Conservation (phyloP, 2,797 vertebrate genomes). For the Merluccius polli region DNA sequence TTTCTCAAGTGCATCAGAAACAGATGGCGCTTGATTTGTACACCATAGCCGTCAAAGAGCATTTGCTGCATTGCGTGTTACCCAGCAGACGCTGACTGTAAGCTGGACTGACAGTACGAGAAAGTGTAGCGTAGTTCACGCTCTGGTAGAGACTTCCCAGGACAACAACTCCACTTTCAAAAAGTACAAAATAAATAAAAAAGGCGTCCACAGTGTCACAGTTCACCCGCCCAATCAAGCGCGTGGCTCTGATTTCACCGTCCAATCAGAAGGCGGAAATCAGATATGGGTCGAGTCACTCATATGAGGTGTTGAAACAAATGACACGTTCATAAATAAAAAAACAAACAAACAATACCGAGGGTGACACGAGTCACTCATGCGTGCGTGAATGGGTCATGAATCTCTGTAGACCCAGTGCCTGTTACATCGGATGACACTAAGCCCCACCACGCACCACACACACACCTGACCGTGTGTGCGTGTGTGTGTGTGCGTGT, state of each 20-base stretch:
- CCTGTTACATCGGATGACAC: conserved; percentile 62
- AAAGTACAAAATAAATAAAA: too few species aligned
- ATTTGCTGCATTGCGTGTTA: conserved; percentile 19
- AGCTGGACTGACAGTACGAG: too few species aligned
- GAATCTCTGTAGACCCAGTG: conserved; percentile 56
- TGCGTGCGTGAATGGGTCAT: conserved; percentile 37
- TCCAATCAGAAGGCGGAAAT: conserved; percentile 35
- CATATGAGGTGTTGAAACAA: conserved; percentile 40
- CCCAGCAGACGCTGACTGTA: neutral
- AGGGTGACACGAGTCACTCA: conserved; percentile 16
- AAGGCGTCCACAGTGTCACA: conserved; percentile 29
- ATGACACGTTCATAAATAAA: conserved; percentile 45
- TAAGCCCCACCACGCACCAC: neutral
- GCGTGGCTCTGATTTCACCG: too few species aligned
- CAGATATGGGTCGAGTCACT: conserved; percentile 38
- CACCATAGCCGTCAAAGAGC: conserved; percentile 21
- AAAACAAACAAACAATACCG: conserved; percentile 31
- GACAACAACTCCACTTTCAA: too few species aligned
- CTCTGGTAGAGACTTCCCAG: too few species aligned
- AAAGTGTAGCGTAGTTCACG: too few species aligned
- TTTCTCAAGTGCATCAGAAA: neutral
- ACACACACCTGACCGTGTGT: neutral
- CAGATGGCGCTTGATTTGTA: conserved; percentile 7
- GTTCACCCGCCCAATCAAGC: too few species aligned
- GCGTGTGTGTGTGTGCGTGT: conserved; percentile 18